A percentile compares a stretch with the other conserved stretches of the same genome.
phyloP scores from a whole-genome alignment of 2,113 vertebrate genomes.

The Ellobius talpinus region DNA sequence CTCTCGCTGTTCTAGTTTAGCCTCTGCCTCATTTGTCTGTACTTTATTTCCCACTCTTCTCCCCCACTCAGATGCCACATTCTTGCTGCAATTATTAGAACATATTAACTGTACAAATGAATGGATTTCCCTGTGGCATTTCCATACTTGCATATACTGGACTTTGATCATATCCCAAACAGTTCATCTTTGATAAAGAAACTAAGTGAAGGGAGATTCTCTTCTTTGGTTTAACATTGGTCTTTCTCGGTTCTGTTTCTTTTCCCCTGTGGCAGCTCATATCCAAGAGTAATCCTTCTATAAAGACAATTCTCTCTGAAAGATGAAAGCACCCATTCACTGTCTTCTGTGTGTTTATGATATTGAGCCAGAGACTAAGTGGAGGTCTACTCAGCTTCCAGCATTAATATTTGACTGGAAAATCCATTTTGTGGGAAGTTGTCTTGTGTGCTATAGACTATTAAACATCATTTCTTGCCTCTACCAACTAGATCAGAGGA shows the following conservation, averaged over 20 bases:
- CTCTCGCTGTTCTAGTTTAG: background rate
- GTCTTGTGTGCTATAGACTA: background rate
- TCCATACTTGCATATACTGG: background rate
- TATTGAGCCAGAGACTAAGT: background rate
- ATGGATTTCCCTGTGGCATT: background rate
- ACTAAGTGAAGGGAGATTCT: background rate
- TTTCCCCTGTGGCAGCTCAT: background rate
- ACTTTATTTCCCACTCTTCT: background rate
- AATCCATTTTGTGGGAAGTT: background rate
- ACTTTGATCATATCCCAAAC: background rate
- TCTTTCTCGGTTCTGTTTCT: slow-evolving; percentile 8
- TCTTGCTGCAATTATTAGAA: background rate
- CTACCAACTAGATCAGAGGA: background rate
- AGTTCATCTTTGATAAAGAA: background rate
- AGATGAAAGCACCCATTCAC: background rate
- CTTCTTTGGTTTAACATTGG: background rate
- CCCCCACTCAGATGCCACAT: background rate
- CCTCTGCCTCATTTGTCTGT: background rate
- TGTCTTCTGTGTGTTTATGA: background rate
- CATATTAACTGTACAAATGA: background rate
- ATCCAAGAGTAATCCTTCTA: background rate
- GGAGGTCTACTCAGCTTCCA: background rate
- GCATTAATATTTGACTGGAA: background rate
- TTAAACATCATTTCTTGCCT: background rate
- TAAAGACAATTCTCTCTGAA: slow-evolving; percentile 29